phyloP scores from a whole-genome alignment of 2,113 vertebrate genomes.

The Canis aureus region DNA sequence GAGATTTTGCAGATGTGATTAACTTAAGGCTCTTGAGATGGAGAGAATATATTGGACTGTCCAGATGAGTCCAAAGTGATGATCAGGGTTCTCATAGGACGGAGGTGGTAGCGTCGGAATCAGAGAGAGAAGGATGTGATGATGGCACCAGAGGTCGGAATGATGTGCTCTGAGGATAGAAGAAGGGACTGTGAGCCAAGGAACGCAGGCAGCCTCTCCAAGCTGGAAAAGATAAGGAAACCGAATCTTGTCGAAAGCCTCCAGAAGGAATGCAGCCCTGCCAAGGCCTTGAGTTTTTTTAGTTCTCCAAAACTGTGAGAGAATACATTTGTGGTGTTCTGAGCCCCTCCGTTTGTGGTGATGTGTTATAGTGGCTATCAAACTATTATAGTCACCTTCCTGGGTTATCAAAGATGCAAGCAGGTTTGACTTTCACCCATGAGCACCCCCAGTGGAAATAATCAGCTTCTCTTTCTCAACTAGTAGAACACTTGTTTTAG shows the following conservation, averaged over 20 bases:
- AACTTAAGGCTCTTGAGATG: background rate
- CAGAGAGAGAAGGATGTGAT: background rate
- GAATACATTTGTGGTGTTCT: background rate
- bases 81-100: background rate
- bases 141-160: background rate
- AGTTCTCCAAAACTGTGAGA: background rate
- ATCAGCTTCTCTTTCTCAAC: slow-evolving; percentile 38
- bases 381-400: background rate
- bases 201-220: background rate
- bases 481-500: slow-evolving; percentile 13
- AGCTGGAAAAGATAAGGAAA: background rate
- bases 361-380: background rate
- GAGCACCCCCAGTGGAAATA: slow-evolving; percentile 35
- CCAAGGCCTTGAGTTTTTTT: background rate
- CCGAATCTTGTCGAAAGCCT: background rate
- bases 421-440: slow-evolving; percentile 1
- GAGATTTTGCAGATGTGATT: background rate
- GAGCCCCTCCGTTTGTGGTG: background rate
- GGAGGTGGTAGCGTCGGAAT: background rate
- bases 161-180: background rate
- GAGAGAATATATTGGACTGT: background rate
- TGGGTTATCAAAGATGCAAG: background rate
- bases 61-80: background rate
- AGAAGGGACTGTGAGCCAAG: background rate
- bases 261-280: background rate